phyloP scores from a whole-genome alignment of 1,140 invertebrate species.

The Anoplophora glabripennis region DNA sequence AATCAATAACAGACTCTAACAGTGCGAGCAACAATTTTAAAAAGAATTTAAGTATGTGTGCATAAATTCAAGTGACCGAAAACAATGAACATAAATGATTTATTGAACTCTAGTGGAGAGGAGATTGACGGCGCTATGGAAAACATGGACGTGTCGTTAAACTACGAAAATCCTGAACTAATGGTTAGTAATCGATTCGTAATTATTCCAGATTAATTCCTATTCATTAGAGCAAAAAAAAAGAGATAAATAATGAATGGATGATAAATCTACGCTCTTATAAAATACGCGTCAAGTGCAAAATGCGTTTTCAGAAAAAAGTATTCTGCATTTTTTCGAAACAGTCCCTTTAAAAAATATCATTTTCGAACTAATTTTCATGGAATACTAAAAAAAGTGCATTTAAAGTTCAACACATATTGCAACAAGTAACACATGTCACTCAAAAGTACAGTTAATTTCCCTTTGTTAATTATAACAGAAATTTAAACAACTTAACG shows the following conservation, averaged over 20 bases:
- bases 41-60: conserved; percentile 1
- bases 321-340: no score
- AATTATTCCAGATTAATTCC: neutral
- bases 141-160: conserved; percentile 40
- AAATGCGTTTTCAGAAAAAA: no score
- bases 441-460: neutral
- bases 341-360: neutral
- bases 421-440: neutral
- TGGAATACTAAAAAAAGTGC: neutral
- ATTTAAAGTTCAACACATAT: neutral
- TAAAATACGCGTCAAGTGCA: no score
- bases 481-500: no score
- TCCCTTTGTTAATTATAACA: neutral
- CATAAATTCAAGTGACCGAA: neutral
- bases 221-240: neutral
- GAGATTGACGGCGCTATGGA: conserved; percentile 36
- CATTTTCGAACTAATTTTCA: neutral
- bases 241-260: neutral
- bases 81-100: conserved; percentile 32
- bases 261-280: neutral
- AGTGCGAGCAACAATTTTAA: no score
- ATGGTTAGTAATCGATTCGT: conserved; percentile 38
- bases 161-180: conserved; percentile 40
- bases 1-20: no score
- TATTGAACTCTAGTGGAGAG: conserved; percentile 26